These are phyloP conservation scores for Eulemur macaco DNA, from an alignment of 2,113 vertebrate species.

Conservation along the genomic window DNA sequence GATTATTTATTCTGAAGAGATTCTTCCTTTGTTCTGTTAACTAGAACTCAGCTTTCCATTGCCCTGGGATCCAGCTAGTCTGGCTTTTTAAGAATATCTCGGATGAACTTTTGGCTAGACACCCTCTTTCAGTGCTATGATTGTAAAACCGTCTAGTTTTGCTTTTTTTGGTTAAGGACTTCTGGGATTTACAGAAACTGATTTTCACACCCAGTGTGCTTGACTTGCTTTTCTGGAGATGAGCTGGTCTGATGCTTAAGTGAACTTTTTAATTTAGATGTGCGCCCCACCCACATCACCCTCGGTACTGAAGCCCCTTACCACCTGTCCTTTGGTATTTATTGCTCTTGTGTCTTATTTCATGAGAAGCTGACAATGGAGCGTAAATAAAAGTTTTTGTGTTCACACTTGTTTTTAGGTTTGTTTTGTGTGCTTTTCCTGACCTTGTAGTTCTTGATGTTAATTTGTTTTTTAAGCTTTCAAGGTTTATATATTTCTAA, in stretches of 20 bases:
- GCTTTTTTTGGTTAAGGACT: background rate
- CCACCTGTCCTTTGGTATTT: background rate
- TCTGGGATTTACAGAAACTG: background rate
- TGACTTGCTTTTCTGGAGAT: background rate
- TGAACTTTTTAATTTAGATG: background rate
- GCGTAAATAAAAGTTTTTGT: background rate
- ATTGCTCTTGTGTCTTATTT: background rate
- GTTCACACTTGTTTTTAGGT: background rate
- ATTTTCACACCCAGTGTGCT: background rate
- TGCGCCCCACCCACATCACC: background rate
- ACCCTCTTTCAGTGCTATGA: background rate
- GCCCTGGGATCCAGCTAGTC: background rate
- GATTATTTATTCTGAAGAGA: background rate
- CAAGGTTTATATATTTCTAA: background rate
- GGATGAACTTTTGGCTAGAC: background rate
- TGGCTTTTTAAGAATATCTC: background rate
- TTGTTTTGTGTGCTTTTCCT: background rate
- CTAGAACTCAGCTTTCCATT: slow-evolving; percentile 7
- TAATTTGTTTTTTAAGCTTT: background rate
- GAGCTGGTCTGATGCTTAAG: background rate
- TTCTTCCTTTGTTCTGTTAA: background rate
- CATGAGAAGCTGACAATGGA: background rate
- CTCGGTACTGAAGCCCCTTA: background rate
- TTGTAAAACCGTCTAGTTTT: slow-evolving; percentile 29
- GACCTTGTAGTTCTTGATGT: background rate